Conservation (phyloP, 2,888 invertebrate genomes). For the Galeopsomyia nigrocyanea region DNA sequence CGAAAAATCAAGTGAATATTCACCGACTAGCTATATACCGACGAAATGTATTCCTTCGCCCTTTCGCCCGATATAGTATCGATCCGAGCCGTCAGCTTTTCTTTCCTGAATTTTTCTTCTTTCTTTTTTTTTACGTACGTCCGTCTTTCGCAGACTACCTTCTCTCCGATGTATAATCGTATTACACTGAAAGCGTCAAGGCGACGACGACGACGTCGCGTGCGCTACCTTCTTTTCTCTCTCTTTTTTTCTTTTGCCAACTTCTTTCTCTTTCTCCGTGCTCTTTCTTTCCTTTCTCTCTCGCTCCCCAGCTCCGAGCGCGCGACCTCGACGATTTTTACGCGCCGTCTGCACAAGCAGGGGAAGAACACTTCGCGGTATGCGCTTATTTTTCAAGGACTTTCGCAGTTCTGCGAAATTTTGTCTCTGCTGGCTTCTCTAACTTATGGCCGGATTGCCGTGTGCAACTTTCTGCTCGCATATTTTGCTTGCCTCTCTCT, state of each 20-base stretch:
- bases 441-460: too few relatives aligned
- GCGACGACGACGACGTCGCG: slow-evolving; percentile 51
- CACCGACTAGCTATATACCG: neutral
- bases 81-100: slow-evolving; percentile 53
- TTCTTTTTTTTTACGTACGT: slow-evolving; percentile 15
- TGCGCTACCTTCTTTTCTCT: slow-evolving; percentile 40
- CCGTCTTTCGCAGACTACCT: slow-evolving; percentile 37
- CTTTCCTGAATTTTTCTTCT: slow-evolving; percentile 23
- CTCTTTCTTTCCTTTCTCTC: slow-evolving; percentile 2
- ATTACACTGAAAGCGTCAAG: slow-evolving; percentile 57
- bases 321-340: slow-evolving; percentile 51
- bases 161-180: slow-evolving; percentile 60
- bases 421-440: too few relatives aligned
- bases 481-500: too few relatives aligned
- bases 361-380: slow-evolving; percentile 25
- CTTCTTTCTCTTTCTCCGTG: neutral
- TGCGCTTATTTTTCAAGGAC: too few relatives aligned
- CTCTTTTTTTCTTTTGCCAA: slow-evolving; percentile 38
- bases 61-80: slow-evolving; percentile 55
- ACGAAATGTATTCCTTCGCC: slow-evolving; percentile 42
- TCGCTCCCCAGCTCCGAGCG: too few relatives aligned
- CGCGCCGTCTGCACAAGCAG: slow-evolving; percentile 44
- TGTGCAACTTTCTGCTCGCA: too few relatives aligned
- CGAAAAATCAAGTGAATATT: slow-evolving; percentile 47
- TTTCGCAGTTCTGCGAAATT: too few relatives aligned